phyloP scores from a whole-genome alignment of 2,113 vertebrate species.

The Pimephales promelas region DNA sequence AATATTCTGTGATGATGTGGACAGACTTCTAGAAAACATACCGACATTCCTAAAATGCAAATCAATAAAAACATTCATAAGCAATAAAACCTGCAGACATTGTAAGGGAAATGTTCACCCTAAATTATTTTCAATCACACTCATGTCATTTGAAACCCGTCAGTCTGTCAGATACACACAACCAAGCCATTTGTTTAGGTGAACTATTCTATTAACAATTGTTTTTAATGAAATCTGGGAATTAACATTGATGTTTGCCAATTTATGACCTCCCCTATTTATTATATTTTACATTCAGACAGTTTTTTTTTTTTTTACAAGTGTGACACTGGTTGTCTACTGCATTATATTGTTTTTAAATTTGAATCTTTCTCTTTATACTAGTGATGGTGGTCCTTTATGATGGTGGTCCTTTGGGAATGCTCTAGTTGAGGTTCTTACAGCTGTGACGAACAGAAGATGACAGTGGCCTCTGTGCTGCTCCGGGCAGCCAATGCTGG shows the following conservation, averaged over 20 bases:
- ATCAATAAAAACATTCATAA: constrained; percentile 1
- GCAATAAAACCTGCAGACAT: constrained; percentile 6
- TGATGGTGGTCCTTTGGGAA: constrained; percentile 39
- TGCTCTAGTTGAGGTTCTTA: constrained; percentile 37
- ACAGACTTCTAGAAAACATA: background rate
- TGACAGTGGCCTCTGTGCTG: constrained; percentile 26
- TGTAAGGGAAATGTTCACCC: background rate
- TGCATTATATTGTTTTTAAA: background rate
- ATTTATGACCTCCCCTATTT: background rate
- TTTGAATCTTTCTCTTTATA: background rate
- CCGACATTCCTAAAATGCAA: constrained; percentile 9
- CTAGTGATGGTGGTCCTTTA: constrained; percentile 27
- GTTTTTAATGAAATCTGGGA: background rate
- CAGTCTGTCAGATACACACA: background rate
- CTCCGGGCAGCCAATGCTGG: constrained; percentile 31
- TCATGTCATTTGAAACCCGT: background rate
- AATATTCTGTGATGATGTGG: background rate
- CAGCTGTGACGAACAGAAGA: constrained; percentile 38
- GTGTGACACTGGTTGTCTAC: background rate
- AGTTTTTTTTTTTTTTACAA: too few relatives aligned
- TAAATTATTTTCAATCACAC: background rate
- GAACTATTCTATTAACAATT: background rate
- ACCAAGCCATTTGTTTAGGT: background rate
- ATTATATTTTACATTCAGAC: too few relatives aligned
- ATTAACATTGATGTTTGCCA: background rate